These are phyloP conservation scores for Syritta pipiens DNA, from an alignment of 2,888 invertebrate species.

Conservation along the genomic window DNA sequence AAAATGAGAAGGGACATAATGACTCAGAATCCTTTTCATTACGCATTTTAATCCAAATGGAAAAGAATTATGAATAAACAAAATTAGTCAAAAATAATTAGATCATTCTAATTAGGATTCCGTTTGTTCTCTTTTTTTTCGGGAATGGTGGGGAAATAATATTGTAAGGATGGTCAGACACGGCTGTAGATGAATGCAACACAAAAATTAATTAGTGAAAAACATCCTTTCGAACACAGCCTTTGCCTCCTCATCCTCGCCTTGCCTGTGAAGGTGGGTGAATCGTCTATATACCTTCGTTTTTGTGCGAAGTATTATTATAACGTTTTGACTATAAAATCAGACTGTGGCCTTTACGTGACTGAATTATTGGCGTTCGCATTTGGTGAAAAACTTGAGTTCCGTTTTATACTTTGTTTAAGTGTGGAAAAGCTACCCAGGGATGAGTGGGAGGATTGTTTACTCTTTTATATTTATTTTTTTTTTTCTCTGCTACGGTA, in stretches of 20 bases:
- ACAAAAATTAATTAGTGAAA: slow-evolving; percentile 33
- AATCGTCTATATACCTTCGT: slow-evolving; percentile 23
- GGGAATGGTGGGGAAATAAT: neutral
- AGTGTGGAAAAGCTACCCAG: neutral
- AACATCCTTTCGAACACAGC: slow-evolving; percentile 25
- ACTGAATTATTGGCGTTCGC: slow-evolving; percentile 63
- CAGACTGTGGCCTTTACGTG: slow-evolving; percentile 66
- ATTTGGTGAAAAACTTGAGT: slow-evolving; percentile 45
- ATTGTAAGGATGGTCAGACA: neutral
- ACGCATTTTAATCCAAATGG: slow-evolving; percentile 5
- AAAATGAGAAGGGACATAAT: neutral
- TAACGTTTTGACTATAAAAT: slow-evolving; percentile 65
- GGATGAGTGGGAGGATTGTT: slow-evolving; percentile 13
- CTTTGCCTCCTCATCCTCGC: neutral
- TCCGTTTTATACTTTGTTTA: slow-evolving; percentile 33
- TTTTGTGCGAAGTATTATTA: slow-evolving; percentile 47
- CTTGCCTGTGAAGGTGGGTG: slow-evolving; percentile 10
- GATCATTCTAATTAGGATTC: slow-evolving; percentile 38
- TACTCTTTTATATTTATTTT: slow-evolving; percentile 9
- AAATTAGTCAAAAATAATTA: slow-evolving; percentile 24
- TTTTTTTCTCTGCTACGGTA: slow-evolving; percentile 7
- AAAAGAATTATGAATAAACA: slow-evolving; percentile 3
- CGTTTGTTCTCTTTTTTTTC: slow-evolving; percentile 1
- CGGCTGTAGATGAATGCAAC: slow-evolving; percentile 21
- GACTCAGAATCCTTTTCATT: neutral